Percentiles rank a stretch among this genome's conserved stretches.
phyloP scores from a whole-genome alignment of 1,140 invertebrate species.

The Drosophila ercepeae region DNA sequence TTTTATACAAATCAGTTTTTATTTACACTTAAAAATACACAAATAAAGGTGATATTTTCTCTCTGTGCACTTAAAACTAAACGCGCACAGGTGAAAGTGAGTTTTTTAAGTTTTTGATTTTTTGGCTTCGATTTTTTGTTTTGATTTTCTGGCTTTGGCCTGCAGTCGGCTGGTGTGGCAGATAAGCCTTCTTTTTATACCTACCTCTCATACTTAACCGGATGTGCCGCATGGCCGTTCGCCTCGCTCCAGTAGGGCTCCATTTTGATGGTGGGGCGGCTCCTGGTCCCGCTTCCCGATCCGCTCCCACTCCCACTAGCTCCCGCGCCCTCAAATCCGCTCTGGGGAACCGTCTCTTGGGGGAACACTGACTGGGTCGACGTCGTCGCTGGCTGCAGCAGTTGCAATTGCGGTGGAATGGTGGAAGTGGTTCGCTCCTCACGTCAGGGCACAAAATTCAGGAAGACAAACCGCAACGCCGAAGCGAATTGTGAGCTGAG shows the following conservation, averaged over 20 bases:
- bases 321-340: constrained; percentile 9
- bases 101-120: constrained; percentile 31
- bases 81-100: constrained; percentile 74
- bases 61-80: constrained; percentile 57
- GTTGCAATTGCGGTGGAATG: constrained; percentile 71
- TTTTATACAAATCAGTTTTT: too few relatives aligned
- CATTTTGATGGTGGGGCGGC: constrained; percentile 54
- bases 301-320: constrained; percentile 9
- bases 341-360: constrained; percentile 29
- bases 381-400: constrained; percentile 57
- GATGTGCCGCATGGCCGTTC: constrained; percentile 82
- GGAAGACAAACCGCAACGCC: constrained; percentile 47
- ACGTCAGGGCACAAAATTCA: constrained; percentile 57
- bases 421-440: constrained; percentile 58
- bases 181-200: constrained; percentile 50
- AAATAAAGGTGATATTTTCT: constrained; percentile 22
- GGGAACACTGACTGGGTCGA: constrained; percentile 24
- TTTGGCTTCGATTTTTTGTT: constrained; percentile 24
- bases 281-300: constrained; percentile 18
- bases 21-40: too few relatives aligned
- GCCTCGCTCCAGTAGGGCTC: constrained; percentile 83
- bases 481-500: constrained; percentile 45
- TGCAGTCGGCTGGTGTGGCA: constrained; percentile 15
- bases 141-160: constrained; percentile 18
- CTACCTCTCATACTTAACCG: constrained; percentile 84